Evolutionary conservation across 2,888 invertebrate species (phyloP), one percentile per base, ranked within the genome.

Genomic region (Callinectes sapidus): DNA sequence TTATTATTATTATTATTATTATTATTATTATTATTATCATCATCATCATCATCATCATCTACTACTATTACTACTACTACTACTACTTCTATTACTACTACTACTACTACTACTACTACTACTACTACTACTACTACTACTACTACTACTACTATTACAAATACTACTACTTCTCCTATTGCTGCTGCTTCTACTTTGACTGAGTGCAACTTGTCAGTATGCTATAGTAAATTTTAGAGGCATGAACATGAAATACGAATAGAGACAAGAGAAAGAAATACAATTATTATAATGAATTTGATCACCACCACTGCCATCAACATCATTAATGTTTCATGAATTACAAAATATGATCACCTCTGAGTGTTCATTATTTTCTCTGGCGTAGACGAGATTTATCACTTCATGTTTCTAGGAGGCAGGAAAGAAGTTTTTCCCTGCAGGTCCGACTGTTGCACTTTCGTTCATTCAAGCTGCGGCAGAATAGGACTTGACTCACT

Each of bases 21-120:
- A 85, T 89, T 66, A 89, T 89, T 89, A 89, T 89, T 32, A 61
- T 66, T 35, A 89, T 89, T 89, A 89, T 89, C 14, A 32, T 89
- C 39, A 89, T 89, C 18, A 89, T 66, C 71, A 32, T 28, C 14
- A 54, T 28, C 42, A 48, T n/a, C 14, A 14, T 28, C n/a, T 87
- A 28, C 54, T 39, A 71, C 28, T 28, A 71, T 23, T 71, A 71
- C 28, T 28, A 71, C 28, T 71, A 10, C 18, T 23, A 1, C 18
- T 6, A 71, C 18, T 8, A 28, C 3, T 86, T 42, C 32, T 1
- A 28, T 23, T 35, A 28, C 39, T 23, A 23, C 23, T 23, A 23
- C 23, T 0, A 61, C 61, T 0, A 61, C 61, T 3, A 61, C 23
- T 23, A 2, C 23, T 23, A 61, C 18, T 23, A 16, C 61, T 23